Evolutionary conservation across 1,140 invertebrate genomes (phyloP).

Genomic region (Samia ricini): DNA sequence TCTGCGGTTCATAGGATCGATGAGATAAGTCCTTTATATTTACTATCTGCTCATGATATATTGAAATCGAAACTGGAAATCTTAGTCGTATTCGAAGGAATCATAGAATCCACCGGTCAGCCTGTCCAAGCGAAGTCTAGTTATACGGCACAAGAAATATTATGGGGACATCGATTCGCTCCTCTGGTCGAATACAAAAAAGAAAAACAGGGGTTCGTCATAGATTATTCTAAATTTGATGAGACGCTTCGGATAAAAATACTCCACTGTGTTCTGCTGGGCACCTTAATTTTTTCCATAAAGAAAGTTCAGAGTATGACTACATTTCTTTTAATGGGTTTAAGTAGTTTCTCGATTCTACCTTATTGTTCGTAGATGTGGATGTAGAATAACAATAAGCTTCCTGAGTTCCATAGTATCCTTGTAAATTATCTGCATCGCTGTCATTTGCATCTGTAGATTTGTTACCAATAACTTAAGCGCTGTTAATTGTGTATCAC

Average conservation of each 20-base stretch:
- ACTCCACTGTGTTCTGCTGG: constrained; percentile 89
- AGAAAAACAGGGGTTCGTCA: constrained; percentile 87
- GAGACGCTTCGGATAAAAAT: constrained; percentile 87
- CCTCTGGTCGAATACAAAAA: constrained; percentile 87
- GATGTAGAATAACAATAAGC: constrained; percentile 38
- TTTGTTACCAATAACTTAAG: constrained; percentile 41
- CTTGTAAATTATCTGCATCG: constrained; percentile 41
- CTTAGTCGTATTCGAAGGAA: constrained; percentile 85
- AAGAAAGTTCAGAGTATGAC: constrained; percentile 12
- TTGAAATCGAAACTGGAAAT: constrained; percentile 85
- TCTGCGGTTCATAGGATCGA: constrained; percentile 85
- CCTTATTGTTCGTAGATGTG: constrained; percentile 31
- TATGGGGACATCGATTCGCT: constrained; percentile 84
- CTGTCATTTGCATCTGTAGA: constrained; percentile 39
- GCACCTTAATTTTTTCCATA: constrained; percentile 80
- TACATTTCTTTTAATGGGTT: neutral
- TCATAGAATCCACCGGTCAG: constrained; percentile 82
- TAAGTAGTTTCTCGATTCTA: neutral
- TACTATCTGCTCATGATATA: constrained; percentile 87
- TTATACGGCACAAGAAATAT: constrained; percentile 82
- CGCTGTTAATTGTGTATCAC: constrained; percentile 30
- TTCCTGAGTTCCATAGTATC: constrained; percentile 52
- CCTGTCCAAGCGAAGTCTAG: constrained; percentile 79
- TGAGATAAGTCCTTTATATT: constrained; percentile 85
- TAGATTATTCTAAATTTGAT: constrained; percentile 90